Conservation (phyloP, 2,888 invertebrate genomes). For the Endotricha flammealis region DNA sequence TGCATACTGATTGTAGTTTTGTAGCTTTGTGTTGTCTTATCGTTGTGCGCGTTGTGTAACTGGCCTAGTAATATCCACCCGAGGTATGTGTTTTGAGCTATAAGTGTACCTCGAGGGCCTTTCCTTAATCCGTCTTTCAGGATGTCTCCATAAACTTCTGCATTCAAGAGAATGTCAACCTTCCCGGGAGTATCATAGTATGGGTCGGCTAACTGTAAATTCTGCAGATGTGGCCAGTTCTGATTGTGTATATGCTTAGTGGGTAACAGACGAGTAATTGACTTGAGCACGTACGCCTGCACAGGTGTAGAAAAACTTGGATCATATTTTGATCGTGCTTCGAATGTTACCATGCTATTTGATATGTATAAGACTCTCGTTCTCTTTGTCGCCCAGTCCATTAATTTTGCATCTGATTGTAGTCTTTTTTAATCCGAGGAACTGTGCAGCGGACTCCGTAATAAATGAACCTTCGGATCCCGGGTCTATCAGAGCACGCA, state of each 20-base stretch:
- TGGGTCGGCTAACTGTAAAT: conserved; percentile 14
- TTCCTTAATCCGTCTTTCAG: conserved; percentile 10
- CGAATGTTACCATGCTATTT: conserved; percentile 16
- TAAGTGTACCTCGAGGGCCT: conserved; percentile 9
- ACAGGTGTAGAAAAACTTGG: conserved; percentile 9
- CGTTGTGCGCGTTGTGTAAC: conserved; percentile 13
- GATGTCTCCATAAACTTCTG: conserved; percentile 11
- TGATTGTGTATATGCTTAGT: conserved; percentile 1
- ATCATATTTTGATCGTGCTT: conserved; percentile 13
- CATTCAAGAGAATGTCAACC: conserved; percentile 16
- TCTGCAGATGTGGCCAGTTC: conserved; percentile 6
- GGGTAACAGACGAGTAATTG: conserved; percentile 15
- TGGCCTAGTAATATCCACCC: conserved; percentile 23
- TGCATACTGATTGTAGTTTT: conserved; percentile 6
- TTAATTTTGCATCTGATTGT: conserved; percentile 15
- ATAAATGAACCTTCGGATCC: conserved; percentile 28
- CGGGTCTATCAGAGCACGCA: conserved; percentile 25
- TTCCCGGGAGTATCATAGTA: conserved; percentile 9
- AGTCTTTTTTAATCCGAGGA: conserved; percentile 19
- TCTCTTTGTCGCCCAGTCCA: conserved; percentile 15
- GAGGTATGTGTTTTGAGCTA: conserved; percentile 18
- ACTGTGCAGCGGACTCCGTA: conserved; percentile 23
- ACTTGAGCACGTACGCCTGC: conserved; percentile 19
- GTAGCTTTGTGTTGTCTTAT: conserved; percentile 21
- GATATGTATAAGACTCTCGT: conserved; percentile 1